phyloP scores from a whole-genome alignment of 2,888 invertebrate species.

The Lottia gigantea region DNA sequence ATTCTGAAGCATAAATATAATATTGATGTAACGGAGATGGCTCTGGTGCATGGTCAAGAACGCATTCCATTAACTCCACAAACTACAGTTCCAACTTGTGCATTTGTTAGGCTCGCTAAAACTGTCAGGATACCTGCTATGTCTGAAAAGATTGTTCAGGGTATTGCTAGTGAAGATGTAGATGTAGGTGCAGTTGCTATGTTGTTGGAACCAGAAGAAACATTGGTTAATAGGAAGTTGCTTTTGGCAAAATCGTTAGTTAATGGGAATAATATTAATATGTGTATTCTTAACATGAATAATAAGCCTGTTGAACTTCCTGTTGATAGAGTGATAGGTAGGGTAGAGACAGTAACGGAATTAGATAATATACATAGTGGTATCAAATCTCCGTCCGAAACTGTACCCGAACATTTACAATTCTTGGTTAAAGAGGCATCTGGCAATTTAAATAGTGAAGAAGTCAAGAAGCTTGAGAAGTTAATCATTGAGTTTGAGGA shows the following conservation, averaged over 20 bases:
- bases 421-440: background rate
- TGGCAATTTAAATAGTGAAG: background rate
- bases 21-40: background rate
- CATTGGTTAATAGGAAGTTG: background rate
- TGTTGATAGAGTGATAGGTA: background rate
- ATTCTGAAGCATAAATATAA: conserved; percentile 7
- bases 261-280: background rate
- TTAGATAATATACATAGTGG: background rate
- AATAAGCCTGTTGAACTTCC: background rate
- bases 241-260: background rate
- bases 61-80: background rate
- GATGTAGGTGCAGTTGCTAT: background rate
- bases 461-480: background rate
- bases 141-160: background rate
- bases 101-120: background rate
- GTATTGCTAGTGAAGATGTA: background rate
- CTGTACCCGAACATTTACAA: background rate
- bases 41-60: background rate
- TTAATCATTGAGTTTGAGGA: background rate
- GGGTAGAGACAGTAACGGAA: background rate
- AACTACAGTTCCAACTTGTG: background rate
- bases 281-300: background rate
- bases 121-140: background rate
- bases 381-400: background rate
- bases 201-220: background rate